These are phyloP conservation scores for Anser brachyrhynchus DNA, from an alignment of 2,113 vertebrate species.

Conservation along the genomic window DNA sequence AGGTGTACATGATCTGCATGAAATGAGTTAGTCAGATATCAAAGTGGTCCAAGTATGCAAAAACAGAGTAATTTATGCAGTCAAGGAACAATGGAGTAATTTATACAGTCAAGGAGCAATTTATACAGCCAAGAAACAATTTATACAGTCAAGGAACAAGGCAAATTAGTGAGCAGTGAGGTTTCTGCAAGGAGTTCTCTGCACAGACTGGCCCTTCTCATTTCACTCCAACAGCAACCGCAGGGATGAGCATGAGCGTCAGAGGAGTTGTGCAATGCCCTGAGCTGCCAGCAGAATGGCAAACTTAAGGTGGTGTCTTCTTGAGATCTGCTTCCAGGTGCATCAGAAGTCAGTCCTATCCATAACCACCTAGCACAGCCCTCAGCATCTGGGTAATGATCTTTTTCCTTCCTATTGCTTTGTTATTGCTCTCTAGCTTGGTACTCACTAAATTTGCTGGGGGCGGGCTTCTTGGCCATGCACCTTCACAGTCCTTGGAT, in stretches of 20 bases:
- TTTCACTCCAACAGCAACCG: background rate
- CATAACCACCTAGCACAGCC: background rate
- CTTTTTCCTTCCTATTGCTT: background rate
- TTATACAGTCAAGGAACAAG: background rate
- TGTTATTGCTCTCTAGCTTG: background rate
- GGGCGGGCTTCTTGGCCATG: background rate
- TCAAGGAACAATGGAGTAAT: too few species aligned
- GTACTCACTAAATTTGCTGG: background rate
- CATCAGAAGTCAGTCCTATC: background rate
- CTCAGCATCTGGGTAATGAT: background rate
- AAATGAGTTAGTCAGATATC: background rate
- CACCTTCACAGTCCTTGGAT: background rate
- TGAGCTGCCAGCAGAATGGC: background rate
- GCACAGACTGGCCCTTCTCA: background rate
- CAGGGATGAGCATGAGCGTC: fast-evolving
- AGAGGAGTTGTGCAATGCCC: background rate
- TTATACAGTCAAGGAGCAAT: background rate
- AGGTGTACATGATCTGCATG: too few species aligned
- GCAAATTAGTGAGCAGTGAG: background rate
- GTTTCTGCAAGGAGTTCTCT: background rate
- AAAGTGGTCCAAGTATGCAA: too few species aligned
- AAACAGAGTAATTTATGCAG: background rate
- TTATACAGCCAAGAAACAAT: background rate
- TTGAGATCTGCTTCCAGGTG: background rate
- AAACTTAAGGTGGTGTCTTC: background rate